Evolutionary conservation across 2,888 invertebrate genomes (phyloP), one percentile per base, ranked within the genome.

Genomic region (Lasiommata megera): DNA sequence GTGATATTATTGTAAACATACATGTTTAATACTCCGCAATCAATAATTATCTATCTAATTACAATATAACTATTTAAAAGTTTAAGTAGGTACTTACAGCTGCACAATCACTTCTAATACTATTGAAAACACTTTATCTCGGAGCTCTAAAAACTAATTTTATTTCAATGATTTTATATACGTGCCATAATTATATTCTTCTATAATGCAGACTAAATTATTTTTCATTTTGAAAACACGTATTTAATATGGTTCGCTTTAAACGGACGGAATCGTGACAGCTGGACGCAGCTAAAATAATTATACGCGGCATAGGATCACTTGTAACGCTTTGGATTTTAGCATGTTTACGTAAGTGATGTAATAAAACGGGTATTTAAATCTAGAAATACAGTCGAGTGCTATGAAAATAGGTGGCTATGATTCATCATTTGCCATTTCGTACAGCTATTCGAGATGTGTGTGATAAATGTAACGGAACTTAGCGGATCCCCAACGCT

Each of bases 401-500:
- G 52, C 43, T 36, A 46, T 63, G 46, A 63, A 67, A 63, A 63
- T 62, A 65, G 60, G 57, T 37, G 38, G 40, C 12, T 56, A 55
- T 62, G 65, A 67, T 38, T 63, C 62, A 66, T 53, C 43, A 55
- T 50, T 53, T 56, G 54, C 63, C 60, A 72, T 74, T 73, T 73
- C 72, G 72, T 62, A 64, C 58, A 60, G 60, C 70, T 73, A 69
- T 69, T 74, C 67, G 70, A 65, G 64, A 64, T 70, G 67, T 69
- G n/a, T n/a, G 63, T 73, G 71, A 72, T 77, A 78, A 74, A 79
- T 77, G 74, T 74, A 78, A 72, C 79, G 75, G 74, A 79, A 76
- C 79, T 76, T 77, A 79, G 73, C 64, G 68, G 71, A 67, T 73
- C 76, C 70, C 79, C 79, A 70, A 80, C 77, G 62, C 67, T n/a